These are phyloP conservation scores for Osmerus eperlanus DNA, from an alignment of 2,113 vertebrate genomes.

Conservation along the genomic window DNA sequence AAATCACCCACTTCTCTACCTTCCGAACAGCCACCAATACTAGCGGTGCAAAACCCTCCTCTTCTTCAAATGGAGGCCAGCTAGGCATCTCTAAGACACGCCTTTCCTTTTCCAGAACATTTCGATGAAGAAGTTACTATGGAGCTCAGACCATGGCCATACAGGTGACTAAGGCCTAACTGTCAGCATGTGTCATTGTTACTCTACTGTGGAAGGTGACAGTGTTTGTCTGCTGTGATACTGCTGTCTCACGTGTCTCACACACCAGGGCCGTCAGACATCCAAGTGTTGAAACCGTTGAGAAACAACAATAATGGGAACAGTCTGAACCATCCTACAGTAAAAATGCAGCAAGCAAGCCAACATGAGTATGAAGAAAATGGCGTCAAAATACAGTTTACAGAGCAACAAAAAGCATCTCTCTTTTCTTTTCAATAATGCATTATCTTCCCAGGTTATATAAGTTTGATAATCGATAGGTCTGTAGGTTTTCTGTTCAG, in stretches of 20 bases:
- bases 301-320: conserved; percentile 13
- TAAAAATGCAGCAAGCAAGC: conserved; percentile 20
- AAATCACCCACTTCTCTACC: no score
- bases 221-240: background rate
- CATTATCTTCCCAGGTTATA: conserved; percentile 44
- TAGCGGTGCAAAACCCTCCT: no score
- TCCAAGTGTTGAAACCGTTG: conserved; percentile 27
- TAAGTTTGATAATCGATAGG: conserved; percentile 44
- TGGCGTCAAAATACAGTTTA: conserved; percentile 18
- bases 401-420: conserved; percentile 26
- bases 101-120: no score
- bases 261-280: background rate
- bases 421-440: conserved; percentile 57
- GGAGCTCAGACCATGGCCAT: no score
- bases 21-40: no score
- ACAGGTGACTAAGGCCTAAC: no score
- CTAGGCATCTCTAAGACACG: no score
- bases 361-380: conserved; percentile 10
- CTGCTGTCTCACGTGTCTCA: background rate
- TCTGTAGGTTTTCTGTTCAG: no score
- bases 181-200: no score
- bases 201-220: no score
- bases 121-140: no score
- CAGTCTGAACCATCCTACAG: conserved; percentile 14
- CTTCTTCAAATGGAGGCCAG: no score